Percentiles rank a stretch among this genome's conserved stretches.
These are phyloP conservation scores for Dasyurus viverrinus DNA, from an alignment of 2,113 vertebrate species.

Conservation along the genomic window DNA sequence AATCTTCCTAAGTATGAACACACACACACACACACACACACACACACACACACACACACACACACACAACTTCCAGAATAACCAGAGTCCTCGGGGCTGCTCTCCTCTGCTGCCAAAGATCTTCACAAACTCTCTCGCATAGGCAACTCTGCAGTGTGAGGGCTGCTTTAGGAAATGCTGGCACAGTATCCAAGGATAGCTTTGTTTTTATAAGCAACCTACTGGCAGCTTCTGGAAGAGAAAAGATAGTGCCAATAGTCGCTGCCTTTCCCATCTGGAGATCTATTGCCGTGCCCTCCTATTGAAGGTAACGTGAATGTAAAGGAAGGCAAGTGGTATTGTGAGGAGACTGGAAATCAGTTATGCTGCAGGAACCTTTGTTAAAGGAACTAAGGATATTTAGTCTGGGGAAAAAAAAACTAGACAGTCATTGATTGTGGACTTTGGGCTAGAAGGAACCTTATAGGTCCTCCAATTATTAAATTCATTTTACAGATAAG, in stretches of 20 bases:
- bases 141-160: background rate
- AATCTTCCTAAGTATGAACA: background rate
- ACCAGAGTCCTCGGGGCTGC: background rate
- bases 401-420: background rate
- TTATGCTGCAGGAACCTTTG: background rate
- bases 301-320: background rate
- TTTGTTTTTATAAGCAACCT: background rate
- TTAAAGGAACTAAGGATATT: background rate
- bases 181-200: background rate
- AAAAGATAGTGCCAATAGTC: background rate
- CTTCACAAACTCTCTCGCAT: background rate
- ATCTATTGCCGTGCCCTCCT: background rate
- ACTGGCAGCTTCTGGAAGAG: background rate
- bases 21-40: background rate
- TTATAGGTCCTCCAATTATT: background rate
- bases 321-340: background rate
- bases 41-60: background rate
- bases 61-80: background rate
- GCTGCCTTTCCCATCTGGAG: background rate
- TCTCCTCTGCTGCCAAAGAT: background rate
- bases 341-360: background rate
- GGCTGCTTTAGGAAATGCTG: background rate
- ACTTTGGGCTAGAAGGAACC: background rate
- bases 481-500: background rate
- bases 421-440: background rate